Evolutionary conservation across 2,888 invertebrate species (phyloP), one percentile per base, ranked within the genome.

Genomic region (Spialia ferax): DNA sequence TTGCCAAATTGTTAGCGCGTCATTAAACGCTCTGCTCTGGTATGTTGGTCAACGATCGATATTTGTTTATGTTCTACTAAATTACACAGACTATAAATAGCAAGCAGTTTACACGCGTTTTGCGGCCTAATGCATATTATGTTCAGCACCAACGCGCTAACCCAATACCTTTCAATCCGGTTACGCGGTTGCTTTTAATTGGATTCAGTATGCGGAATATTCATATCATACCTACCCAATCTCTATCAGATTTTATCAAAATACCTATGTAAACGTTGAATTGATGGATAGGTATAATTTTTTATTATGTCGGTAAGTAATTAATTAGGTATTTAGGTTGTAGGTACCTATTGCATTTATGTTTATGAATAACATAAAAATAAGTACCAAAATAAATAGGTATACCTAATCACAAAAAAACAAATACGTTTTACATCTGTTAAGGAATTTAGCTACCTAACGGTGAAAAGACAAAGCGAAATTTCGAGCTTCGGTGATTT

Each of bases 1-100:
- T 69, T 79, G 86, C 92, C 93, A 92, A 91, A 88, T 85, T 75
- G 84, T 85, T 85, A 79, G 79, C 83, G 79, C 81, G 81, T 83
- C 87, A 86, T 90, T 86, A 87, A 89, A 89, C 86, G 80, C 81
- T 81, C 79, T 75, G 80, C 81, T 81, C 79, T 75, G 82, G 85
- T 85, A 89, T 89, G 87, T 88, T 89, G 88, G 87, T 88, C 88
- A 87, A 84, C 87, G 86, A 81, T 83, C 81, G 80, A 80, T 79
- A 85, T 87, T 79, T 88, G 85, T 89, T 88, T 88, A 84, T 85
- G 75, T 79, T 80, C 75, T 74, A 77, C 76, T 70, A 73, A 77
- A 77, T 75, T 75, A 71, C 71, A 69, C 66, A 55, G 62, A 15
- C 68, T 71, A 70, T 74, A 74, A 72, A 71, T 75, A 71, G 69